Evolutionary conservation across 1,140 invertebrate species (phyloP), one percentile per base, ranked within the genome.

Genomic region (Neodiprion virginianus): DNA sequence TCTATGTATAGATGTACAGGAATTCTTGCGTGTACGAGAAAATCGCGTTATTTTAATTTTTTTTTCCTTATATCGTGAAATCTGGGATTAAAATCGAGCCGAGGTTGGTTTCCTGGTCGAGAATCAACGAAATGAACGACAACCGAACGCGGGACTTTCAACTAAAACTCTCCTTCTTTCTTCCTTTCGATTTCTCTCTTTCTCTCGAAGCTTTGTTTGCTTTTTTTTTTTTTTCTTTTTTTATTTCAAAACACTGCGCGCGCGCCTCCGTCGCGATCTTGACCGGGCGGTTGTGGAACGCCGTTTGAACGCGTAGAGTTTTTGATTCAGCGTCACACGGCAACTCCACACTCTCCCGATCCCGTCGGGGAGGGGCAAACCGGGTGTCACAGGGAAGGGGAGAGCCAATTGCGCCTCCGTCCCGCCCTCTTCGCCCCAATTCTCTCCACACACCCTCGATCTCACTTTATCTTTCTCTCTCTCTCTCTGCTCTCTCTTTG

Each of bases 401-500:
- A 17, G 53, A 61, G 28, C 28, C 28, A 40, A 40, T 40, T 40
- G 28, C 28, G 28, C 28, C 5, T 40, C 28, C 28, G 28, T 40
- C 2, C 28, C 28, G 28, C 28, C 28, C 28, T 40, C 28, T 40
- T 1, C 28, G 0, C 28, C 28, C 28, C 28, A 40, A 28, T 72
- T 14, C 14, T 72, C 69, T 0, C 28, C 10, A 48, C 40, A 0
- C 17, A 53, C 48, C 8, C 5, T 40, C 71, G 17, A 48, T n/a
- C 8, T 0, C 61, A 50, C 7, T 66, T n/a, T n/a, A 1, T 48
- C 48, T 53, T 14, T 14, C 10, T 28, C 8, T n/a, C 48, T 75
- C 69, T 11, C 70, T 53, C 72, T 61, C 49, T 73, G 69, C 48
- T 23, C 23, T n/a, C n/a, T 74, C 69, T 61, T 50, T 40, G 65